Evolutionary conservation across 2,113 vertebrate species (phyloP).

Genomic region (Ammospiza nelsoni): DNA sequence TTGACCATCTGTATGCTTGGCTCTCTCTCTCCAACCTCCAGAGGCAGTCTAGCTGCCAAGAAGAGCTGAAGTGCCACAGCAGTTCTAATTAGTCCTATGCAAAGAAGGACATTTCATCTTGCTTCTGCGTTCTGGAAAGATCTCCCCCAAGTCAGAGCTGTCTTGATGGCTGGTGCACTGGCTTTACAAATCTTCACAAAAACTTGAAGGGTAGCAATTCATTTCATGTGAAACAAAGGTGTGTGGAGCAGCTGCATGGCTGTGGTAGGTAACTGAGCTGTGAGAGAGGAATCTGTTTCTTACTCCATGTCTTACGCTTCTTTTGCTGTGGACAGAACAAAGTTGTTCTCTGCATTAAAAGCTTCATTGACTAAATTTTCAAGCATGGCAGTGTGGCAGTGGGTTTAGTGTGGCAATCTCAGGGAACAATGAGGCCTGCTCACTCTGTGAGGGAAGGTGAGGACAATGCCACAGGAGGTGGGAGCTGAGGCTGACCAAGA

Average conservation of each 20-base stretch:
- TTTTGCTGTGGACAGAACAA: not conserved
- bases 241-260: not conserved
- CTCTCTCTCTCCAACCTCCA: not conserved
- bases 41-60: not conserved
- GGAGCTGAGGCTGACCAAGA: not conserved
- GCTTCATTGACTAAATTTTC: not conserved
- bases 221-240: not conserved
- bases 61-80: not conserved
- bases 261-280: not conserved
- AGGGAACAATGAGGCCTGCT: not conserved
- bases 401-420: not conserved
- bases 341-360: not conserved
- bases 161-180: not conserved
- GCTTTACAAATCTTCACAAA: not conserved
- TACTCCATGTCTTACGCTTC: not conserved
- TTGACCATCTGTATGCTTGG: not conserved
- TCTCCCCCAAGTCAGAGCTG: not conserved
- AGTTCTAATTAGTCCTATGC: not conserved
- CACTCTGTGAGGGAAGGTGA: not conserved
- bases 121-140: not conserved
- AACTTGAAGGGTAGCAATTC: not conserved
- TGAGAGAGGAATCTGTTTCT: not conserved
- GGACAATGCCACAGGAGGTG: not conserved
- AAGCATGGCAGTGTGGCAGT: not conserved
- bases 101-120: not conserved